These are phyloP conservation scores for Ascaphus truei DNA, from an alignment of 2,113 vertebrate species.

Conservation along the genomic window DNA sequence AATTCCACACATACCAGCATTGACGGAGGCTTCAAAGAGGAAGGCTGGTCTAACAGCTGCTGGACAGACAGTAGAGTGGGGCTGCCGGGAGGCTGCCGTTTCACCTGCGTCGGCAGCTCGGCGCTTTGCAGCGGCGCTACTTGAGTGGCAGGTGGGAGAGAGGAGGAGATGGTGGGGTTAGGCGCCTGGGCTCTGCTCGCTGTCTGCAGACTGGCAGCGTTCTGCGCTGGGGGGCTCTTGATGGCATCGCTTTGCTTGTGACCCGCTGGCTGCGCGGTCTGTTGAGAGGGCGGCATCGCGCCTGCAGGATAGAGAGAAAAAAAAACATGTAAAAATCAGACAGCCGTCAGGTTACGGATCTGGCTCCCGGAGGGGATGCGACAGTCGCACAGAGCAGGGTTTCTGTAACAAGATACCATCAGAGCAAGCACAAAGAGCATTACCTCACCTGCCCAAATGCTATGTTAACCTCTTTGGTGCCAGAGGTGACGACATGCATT, in stretches of 20 bases:
- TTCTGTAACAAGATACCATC: conserved; percentile 45
- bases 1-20: conserved; percentile 9
- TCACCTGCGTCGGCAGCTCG: conserved; percentile 56
- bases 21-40: background rate
- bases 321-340: conserved; percentile 26
- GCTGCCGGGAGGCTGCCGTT: background rate
- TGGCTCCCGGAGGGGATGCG: background rate
- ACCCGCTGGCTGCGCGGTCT: conserved; percentile 64
- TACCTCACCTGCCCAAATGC: too few relatives aligned
- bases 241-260: conserved; percentile 71
- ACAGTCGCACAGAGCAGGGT: background rate
- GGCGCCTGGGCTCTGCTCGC: conserved; percentile 57
- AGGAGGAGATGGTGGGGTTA: conserved; percentile 16
- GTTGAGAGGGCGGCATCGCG: conserved; percentile 71
- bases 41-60: conserved; percentile 64
- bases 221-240: conserved; percentile 72
- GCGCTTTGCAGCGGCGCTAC: conserved; percentile 51
- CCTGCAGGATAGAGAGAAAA: conserved; percentile 56
- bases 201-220: conserved; percentile 68
- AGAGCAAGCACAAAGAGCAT: conserved; percentile 63
- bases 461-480: too few relatives aligned
- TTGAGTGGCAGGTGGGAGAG: conserved; percentile 55
- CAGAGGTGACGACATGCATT: too few relatives aligned
- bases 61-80: conserved; percentile 41
- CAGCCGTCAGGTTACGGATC: too few relatives aligned